Evolutionary conservation across 2,113 vertebrate genomes (phyloP).

Genomic region (Nothobranchius kuhntae): DNA sequence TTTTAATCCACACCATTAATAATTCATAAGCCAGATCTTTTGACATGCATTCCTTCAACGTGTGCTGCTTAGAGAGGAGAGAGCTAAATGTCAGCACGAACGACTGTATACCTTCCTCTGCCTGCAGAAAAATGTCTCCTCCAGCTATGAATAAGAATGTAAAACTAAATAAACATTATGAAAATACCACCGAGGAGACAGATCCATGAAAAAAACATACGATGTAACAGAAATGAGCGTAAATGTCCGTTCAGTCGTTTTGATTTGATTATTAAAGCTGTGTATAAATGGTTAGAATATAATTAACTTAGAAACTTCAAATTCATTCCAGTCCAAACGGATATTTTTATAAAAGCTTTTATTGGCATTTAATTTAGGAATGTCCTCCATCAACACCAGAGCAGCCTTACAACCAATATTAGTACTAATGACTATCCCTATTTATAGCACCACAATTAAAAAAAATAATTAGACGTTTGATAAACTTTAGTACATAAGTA

Average conservation of each 20-base stretch:
- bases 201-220: neutral
- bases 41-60: slow-evolving; percentile 45
- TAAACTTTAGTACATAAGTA: slow-evolving; percentile 2
- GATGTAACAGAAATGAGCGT: neutral
- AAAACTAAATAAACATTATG: slow-evolving; percentile 41
- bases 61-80: slow-evolving; percentile 25
- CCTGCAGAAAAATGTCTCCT: slow-evolving; percentile 24
- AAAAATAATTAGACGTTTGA: neutral
- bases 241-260: neutral
- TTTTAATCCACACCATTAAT: slow-evolving; percentile 68
- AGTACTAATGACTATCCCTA: neutral
- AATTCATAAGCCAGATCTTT: slow-evolving; percentile 66
- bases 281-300: neutral
- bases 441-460: slow-evolving; percentile 1
- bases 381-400: neutral
- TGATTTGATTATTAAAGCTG: slow-evolving; percentile 4
- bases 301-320: neutral
- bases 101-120: slow-evolving; percentile 39
- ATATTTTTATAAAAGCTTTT: no score
- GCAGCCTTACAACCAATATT: neutral
- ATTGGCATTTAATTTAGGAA: no score
- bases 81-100: slow-evolving; percentile 70
- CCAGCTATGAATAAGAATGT: slow-evolving; percentile 9
- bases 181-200: slow-evolving; percentile 11
- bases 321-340: no score